Evolutionary conservation across 2,888 invertebrate genomes (phyloP).

Genomic region (Agonopterix heracliana): DNA sequence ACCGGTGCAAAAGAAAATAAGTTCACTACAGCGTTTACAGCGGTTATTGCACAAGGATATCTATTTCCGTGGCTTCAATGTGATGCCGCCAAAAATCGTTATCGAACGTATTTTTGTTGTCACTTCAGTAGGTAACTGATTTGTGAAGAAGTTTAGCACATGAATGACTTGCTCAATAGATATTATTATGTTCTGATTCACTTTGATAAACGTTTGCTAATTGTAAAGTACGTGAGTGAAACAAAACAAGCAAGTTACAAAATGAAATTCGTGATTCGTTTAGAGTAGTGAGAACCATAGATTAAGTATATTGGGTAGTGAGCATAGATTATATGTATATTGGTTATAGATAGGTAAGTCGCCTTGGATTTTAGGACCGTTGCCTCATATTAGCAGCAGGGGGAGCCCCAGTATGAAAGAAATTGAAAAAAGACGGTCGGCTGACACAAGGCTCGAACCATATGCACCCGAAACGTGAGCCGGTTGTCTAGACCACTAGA

Average conservation of each 20-base stretch:
- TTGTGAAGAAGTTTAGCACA: not conserved
- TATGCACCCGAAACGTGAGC: too few species aligned
- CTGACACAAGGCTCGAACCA: too few species aligned
- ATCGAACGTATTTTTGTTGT: constrained; percentile 24
- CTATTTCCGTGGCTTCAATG: constrained; percentile 68
- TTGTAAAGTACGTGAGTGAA: constrained; percentile 35
- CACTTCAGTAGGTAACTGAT: not conserved
- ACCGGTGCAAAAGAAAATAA: constrained; percentile 35
- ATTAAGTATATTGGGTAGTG: too few species aligned
- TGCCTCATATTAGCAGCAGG: too few species aligned
- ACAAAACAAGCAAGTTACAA: constrained; percentile 24
- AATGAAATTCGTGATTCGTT: constrained; percentile 47
- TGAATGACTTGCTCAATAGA: constrained; percentile 5
- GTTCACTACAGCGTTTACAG: constrained; percentile 30
- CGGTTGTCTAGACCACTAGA: too few species aligned
- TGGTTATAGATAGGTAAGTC: too few species aligned
- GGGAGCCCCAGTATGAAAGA: too few species aligned
- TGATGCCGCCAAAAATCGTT: constrained; percentile 69
- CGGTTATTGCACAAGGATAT: constrained; percentile 66
- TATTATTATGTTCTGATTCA: constrained; percentile 20
- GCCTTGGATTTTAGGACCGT: too few species aligned
- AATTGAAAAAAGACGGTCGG: too few species aligned
- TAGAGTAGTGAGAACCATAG: too few species aligned
- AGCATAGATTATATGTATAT: too few species aligned
- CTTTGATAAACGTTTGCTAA: constrained; percentile 17